Base-by-base conservation (phyloP, 2,797 vertebrate species). In the Eupleurogrammus muticus region DNA sequence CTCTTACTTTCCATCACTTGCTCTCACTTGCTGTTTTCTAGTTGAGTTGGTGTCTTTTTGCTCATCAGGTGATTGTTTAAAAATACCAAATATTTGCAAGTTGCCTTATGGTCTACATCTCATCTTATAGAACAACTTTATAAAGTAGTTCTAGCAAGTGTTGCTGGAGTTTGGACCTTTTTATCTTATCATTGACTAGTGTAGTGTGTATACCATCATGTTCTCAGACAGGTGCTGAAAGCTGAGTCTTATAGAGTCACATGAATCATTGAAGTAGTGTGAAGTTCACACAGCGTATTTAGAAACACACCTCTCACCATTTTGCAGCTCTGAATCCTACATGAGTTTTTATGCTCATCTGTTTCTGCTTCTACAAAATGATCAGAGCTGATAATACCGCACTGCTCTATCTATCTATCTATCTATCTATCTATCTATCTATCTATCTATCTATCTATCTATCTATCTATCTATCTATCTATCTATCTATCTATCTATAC, bases 151-250 rank as follows among this genome's bases (percentile, higher is more conserved):
- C 3, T 3, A 28, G 28, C 28, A 28, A 3, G 28, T 28, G 28
- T 28, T 28, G 28, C 28, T 28, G 28, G 28, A 28, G 28, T 28
- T 28, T 28, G 28, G 28, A 28, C 28, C n/a, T n/a, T 28, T 28
- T 28, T 28, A 28, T 28, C 28, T 28, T 28, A 28, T 28, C 28
- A 3, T 28, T 28, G 28, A 28, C 28, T 28, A 3, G 28, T 28
- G 28, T 28, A n/a, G 28, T 28, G 28, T 52, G 12, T 68, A 16
- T 20, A 46, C 24, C 70, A 47, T 70, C 28, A 11, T 9, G 35
- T 14, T 36, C 68, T 46, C 68, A 60, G 85, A 81, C 82, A 84
- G 79, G 75, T 67, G 40, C 13, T 38, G 28, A 8, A 63, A 51
- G 6, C 36, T 21, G 14, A 23, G 16, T 13, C 20, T 60, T 23